Evolutionary conservation across 2,113 vertebrate genomes (phyloP), one percentile per base, ranked within the genome.

Genomic region (Hydropotes inermis): DNA sequence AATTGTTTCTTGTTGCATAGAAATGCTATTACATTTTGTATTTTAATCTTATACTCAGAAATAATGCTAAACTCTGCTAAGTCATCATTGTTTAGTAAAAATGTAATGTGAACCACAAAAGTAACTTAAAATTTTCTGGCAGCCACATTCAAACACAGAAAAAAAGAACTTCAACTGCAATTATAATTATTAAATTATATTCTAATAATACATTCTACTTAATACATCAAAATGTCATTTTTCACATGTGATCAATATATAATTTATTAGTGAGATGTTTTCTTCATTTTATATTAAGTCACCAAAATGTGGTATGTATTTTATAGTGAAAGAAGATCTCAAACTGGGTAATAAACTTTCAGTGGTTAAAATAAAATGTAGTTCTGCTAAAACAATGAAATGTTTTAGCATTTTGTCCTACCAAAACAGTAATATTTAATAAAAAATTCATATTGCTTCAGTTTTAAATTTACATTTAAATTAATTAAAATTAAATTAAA

Each of bases 401-500:
- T 74, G 11, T 25, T 43, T 43, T 74, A 43, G 36, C 21, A 74
- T 74, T 74, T 39, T 74, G n/a, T 76, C 52, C 36, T 90, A n/a
- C 47, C 14, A 13, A 94, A 87, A 61, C 23, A 76, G 52, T 64
- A 89, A 52, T 57, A 78, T n/a, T 55, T 93, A 91, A 55, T 87
- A 60, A 86, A 57, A 54, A 33, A 15, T 93, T 91, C 28, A 12
- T 74, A 45, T 83, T 91, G 25, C 19, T 83, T 74, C 23, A 64
- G 47, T 57, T 95, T 95, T 76, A 50, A 91, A 64, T 95, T 61
- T 76, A 39, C 21, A 33, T 90, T 52, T 85, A 58, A 91, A 78
- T 96, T 70, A 74, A 81, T 95, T 92, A 21, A 90, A 82, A 87
- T 93, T 61, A 64, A 89, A 84, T 84, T 2, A 86, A 96, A 87